phyloP scores from a whole-genome alignment of 1,140 invertebrate species.

The Aethina tumida region DNA sequence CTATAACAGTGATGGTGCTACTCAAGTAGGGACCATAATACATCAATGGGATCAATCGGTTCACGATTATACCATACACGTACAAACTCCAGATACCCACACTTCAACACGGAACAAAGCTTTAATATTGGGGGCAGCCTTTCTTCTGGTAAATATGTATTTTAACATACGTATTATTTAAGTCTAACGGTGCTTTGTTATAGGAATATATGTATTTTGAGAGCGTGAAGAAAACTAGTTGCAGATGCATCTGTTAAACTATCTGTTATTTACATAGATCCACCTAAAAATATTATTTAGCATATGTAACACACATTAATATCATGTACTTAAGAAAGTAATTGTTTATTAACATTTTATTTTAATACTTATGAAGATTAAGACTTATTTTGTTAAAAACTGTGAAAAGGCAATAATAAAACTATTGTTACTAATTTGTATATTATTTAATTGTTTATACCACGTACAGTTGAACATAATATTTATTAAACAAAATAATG shows the following conservation, averaged over 20 bases:
- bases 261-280: no score
- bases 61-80: slow-evolving; percentile 40
- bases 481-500: no score
- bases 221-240: slow-evolving; percentile 13
- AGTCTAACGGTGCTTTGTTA: no score
- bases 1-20: slow-evolving; percentile 38
- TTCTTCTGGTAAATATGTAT: slow-evolving; percentile 41
- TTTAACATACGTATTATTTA: no score
- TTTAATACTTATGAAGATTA: no score
- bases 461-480: no score
- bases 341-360: no score
- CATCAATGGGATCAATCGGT: slow-evolving; percentile 46
- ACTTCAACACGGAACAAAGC: slow-evolving; percentile 44
- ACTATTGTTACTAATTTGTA: slow-evolving; percentile 17
- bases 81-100: slow-evolving; percentile 39
- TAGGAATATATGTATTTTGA: slow-evolving; percentile 33
- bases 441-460: slow-evolving; percentile 30
- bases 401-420: slow-evolving; percentile 5
- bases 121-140: slow-evolving; percentile 43
- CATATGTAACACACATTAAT: no score
- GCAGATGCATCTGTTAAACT: slow-evolving; percentile 19
- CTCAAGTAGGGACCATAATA: slow-evolving; percentile 43
- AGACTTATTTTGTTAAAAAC: background rate
- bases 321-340: no score
- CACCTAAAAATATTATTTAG: no score